A percentile compares a stretch with the other conserved stretches of the same genome.
phyloP scores from a whole-genome alignment of 1,140 invertebrate genomes.

The Saxidomus purpurata region DNA sequence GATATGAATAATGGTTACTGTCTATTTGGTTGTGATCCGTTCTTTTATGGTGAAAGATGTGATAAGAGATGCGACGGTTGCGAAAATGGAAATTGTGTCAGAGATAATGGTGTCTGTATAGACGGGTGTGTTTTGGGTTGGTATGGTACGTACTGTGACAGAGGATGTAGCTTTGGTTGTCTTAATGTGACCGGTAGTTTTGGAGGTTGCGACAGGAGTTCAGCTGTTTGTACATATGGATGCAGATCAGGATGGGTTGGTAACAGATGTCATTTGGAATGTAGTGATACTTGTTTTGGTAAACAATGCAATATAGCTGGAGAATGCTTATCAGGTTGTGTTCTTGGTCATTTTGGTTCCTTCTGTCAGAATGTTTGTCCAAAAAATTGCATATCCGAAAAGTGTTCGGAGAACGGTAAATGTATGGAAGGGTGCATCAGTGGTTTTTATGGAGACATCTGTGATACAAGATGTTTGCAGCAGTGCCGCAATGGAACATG shows the following conservation, averaged over 20 bases:
- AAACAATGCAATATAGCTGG: background rate
- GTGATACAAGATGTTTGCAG: slow-evolving; percentile 16
- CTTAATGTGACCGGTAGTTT: no score
- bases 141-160: slow-evolving; percentile 39
- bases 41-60: background rate
- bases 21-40: background rate
- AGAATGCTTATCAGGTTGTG: slow-evolving; percentile 42
- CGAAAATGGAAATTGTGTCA: background rate
- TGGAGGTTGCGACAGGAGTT: background rate
- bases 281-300: background rate
- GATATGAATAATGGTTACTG: background rate
- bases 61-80: background rate
- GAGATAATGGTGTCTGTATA: slow-evolving; percentile 24
- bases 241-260: background rate
- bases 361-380: slow-evolving; percentile 18
- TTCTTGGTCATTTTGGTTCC: slow-evolving; percentile 42
- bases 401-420: background rate
- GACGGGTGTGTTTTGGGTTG: slow-evolving; percentile 41
- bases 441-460: slow-evolving; percentile 21
- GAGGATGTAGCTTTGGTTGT: slow-evolving; percentile 20
- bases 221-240: background rate
- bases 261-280: background rate
- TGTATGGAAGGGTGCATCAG: slow-evolving; percentile 14
- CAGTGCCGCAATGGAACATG: background rate
- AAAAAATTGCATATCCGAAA: slow-evolving; percentile 16